Evolutionary conservation across 2,113 vertebrate genomes (phyloP).

Genomic region (Anguilla rostrata): DNA sequence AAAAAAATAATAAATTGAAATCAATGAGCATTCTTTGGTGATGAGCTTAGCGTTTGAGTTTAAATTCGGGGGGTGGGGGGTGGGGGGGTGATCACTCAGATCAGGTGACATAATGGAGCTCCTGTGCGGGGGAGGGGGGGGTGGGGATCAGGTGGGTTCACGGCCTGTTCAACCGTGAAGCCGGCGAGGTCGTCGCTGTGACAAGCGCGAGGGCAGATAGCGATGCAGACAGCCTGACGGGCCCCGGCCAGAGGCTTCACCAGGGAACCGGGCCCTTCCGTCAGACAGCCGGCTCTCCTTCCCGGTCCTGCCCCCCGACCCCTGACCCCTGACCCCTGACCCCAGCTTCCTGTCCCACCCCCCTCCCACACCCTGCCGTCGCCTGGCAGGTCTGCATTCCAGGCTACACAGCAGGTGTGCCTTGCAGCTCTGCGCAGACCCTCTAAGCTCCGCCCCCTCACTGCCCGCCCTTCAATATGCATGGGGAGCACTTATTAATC

Average conservation of each 20-base stretch:
- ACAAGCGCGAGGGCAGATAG: background rate
- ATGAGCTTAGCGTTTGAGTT: conserved; percentile 51
- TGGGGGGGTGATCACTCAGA: background rate
- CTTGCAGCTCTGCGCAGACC: conserved; percentile 32
- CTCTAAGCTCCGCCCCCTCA: conserved; percentile 9
- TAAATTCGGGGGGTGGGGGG: background rate
- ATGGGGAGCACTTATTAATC: conserved; percentile 61
- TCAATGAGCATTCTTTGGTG: background rate
- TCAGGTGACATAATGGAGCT: background rate
- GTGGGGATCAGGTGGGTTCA: background rate
- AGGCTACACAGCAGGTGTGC: conserved; percentile 47
- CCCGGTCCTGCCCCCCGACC: background rate
- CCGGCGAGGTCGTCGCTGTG: background rate
- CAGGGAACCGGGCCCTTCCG: background rate
- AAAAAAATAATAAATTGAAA: background rate
- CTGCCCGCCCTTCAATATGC: conserved; percentile 39
- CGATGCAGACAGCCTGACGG: background rate
- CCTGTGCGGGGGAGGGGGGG: background rate
- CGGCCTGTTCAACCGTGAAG: background rate
- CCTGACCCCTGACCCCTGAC: too few species aligned
- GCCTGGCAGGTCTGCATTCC: background rate
- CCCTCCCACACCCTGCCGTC: background rate
- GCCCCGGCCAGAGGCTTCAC: background rate
- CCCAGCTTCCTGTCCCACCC: too few species aligned
- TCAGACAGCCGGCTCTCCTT: background rate